A percentile compares a stretch with the other conserved stretches of the same genome.
Conservation (phyloP, 35 echinoderm and acorn worm species). For the Amphiura filiformis region DNA sequence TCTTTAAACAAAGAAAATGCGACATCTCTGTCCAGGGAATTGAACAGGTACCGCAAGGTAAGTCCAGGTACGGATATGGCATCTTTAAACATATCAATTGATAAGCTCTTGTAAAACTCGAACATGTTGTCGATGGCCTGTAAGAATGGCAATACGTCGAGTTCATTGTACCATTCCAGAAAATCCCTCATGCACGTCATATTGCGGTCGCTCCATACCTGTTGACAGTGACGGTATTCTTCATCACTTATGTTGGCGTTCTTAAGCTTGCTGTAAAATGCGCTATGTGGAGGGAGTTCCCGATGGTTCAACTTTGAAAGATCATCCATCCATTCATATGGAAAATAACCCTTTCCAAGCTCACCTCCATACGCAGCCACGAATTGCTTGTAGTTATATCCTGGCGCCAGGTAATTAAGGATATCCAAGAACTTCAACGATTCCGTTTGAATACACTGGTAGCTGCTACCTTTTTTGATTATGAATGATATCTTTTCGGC, state of each 20-base stretch:
- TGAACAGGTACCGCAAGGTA: slow-evolving; percentile 28
- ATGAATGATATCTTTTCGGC: not conserved
- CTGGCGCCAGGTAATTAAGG: not conserved
- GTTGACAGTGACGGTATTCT: slow-evolving; percentile 15
- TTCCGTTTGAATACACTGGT: not conserved
- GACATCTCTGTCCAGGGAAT: not conserved
- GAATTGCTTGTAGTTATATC: slow-evolving; percentile 13
- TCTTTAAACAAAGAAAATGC: slow-evolving; percentile 36
- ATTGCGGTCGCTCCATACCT: not conserved
- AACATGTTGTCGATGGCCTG: slow-evolving; percentile 41
- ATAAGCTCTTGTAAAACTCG: slow-evolving; percentile 17
- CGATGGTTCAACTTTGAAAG: not conserved
- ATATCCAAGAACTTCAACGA: not conserved
- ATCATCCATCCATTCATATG: slow-evolving; percentile 12
- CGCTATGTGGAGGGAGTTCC: slow-evolving; percentile 15
- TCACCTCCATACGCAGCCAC: slow-evolving; percentile 14
- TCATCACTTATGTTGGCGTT: not conserved
- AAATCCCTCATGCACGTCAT: slow-evolving; percentile 36
- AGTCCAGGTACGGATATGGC: slow-evolving; percentile 59
- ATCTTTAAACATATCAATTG: slow-evolving; percentile 23
- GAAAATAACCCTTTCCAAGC: slow-evolving; percentile 23
- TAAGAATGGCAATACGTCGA: slow-evolving; percentile 36
- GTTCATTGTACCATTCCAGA: slow-evolving; percentile 54
- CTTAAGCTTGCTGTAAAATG: not conserved
- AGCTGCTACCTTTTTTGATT: not conserved